A percentile compares a stretch with the other conserved stretches of the same genome.
Conservation (phyloP, 2,888 invertebrate species). For the Scaptomyza parva region DNA sequence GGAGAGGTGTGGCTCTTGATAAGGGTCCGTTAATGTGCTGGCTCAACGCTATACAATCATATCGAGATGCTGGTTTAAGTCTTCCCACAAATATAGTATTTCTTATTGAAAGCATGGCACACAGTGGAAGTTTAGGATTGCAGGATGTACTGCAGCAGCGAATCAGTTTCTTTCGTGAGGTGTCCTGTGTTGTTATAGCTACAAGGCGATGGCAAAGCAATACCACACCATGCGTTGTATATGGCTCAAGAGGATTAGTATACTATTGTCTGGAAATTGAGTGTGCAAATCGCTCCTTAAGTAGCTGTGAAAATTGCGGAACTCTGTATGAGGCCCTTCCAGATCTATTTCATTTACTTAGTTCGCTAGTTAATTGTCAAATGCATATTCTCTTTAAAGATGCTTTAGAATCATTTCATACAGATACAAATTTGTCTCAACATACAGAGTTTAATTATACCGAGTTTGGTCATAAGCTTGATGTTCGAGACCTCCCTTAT, state of each 20-base stretch:
- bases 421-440: constrained; percentile 28
- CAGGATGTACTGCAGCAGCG: constrained; percentile 46
- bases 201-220: constrained; percentile 52
- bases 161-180: constrained; percentile 56
- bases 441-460: constrained; percentile 44
- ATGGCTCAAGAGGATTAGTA: constrained; percentile 51
- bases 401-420: constrained; percentile 3
- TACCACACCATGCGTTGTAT: constrained; percentile 39
- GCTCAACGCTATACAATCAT: constrained; percentile 55
- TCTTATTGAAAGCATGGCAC: constrained; percentile 58
- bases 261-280: constrained; percentile 56
- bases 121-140: constrained; percentile 49
- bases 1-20: constrained; percentile 49
- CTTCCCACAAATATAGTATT: constrained; percentile 50
- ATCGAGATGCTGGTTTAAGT: constrained; percentile 43
- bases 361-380: constrained; percentile 35
- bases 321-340: constrained; percentile 54
- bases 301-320: constrained; percentile 53
- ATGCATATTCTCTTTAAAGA: constrained; percentile 37
- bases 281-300: constrained; percentile 42
- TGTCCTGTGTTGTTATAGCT: constrained; percentile 49
- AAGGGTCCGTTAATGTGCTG: constrained; percentile 59
- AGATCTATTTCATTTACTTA: constrained; percentile 49
- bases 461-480: constrained; percentile 32
- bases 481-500: constrained; percentile 39